Evolutionary conservation across 1,140 invertebrate genomes (phyloP).

Genomic region (Stegodyphus mimosarum): DNA sequence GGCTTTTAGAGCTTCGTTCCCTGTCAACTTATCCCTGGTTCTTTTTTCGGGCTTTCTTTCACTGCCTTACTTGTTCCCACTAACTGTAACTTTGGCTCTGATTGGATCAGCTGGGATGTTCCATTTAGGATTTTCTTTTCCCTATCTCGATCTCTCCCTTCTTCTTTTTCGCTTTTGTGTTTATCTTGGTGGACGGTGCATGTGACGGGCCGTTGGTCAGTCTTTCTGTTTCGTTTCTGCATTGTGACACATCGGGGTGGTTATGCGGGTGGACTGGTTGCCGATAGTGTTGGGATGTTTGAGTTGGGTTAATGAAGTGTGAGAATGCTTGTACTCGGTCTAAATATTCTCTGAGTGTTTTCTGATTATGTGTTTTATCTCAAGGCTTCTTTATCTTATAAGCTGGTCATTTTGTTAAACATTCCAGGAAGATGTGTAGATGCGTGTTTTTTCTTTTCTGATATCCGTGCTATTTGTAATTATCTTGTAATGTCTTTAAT

Average conservation of each 20-base stretch:
- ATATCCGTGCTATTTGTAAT: no score
- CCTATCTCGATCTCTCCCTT: constrained; percentile 1
- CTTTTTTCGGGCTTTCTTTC: neutral
- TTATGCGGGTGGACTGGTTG: constrained; percentile 27
- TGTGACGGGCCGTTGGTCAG: neutral
- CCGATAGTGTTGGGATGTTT: constrained; percentile 21
- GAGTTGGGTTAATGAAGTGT: constrained; percentile 21
- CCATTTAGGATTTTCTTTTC: constrained; percentile 43
- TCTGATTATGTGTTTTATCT: neutral
- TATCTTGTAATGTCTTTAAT: no score
- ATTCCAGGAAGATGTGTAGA: no score
- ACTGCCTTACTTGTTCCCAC: neutral
- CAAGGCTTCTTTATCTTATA: no score
- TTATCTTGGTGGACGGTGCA: constrained; percentile 16
- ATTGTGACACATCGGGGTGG: constrained; percentile 20
- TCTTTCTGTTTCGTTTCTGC: neutral
- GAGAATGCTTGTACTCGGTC: neutral
- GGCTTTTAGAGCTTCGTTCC: constrained; percentile 51
- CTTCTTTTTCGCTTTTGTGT: constrained; percentile 7
- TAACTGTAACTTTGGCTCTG: constrained; percentile 39
- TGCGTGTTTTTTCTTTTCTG: no score
- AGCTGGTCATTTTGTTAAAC: no score
- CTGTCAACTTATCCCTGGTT: constrained; percentile 32
- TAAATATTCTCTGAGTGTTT: neutral
- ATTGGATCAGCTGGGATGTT: constrained; percentile 54